Base-by-base conservation (phyloP, 2,888 invertebrate species). In the Ectemnius cavifrons region DNA sequence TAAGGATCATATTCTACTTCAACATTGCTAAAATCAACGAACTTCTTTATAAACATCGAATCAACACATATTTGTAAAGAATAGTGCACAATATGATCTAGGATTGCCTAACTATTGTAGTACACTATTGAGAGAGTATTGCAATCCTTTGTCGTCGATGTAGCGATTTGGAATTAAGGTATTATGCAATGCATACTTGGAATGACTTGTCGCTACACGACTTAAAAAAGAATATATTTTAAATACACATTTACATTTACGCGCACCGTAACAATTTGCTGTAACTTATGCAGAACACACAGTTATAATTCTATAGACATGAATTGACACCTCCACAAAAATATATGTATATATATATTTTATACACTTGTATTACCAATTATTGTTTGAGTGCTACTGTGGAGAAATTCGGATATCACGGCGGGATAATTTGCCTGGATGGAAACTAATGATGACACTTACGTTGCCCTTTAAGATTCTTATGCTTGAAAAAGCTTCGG, bases 301-400 rank as follows among this genome's bases (percentile, higher is more conserved):
- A 61, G 28, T 46, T 63, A 52, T 45, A 63, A 6, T 63, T 67
- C 56, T 70, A 71, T 64, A 28, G 63, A 66, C 63, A 56, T 71
- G 63, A 45, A 73, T 70, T 76, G 67, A 75, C 62, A 58, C 28
- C 61, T 47, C 14, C 62, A 73, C 64, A 67, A 57, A 71, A 68
- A 67, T 71, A 73, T n/a, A 58, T 67, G 11, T 23, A 23, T 23
- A 3, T 20, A 20, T 20, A 20, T 20, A 20, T 20, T 71, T 63
- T 68, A 72, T 37, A 47, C 58, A 72, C 61, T 28, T 46, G 56
- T 52, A 37, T 37, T 37, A 4, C 37, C 37, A 8, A 6, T 37
- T 37, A 37, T 6, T 11, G 37, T 37, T 11, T 37, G 37, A 37
- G 37, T 37, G 8, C 37, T 37, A 4, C 11, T 11, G 8, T 6